Evolutionary conservation across 2,888 invertebrate species (phyloP).

Genomic region (Philereme vetulata): DNA sequence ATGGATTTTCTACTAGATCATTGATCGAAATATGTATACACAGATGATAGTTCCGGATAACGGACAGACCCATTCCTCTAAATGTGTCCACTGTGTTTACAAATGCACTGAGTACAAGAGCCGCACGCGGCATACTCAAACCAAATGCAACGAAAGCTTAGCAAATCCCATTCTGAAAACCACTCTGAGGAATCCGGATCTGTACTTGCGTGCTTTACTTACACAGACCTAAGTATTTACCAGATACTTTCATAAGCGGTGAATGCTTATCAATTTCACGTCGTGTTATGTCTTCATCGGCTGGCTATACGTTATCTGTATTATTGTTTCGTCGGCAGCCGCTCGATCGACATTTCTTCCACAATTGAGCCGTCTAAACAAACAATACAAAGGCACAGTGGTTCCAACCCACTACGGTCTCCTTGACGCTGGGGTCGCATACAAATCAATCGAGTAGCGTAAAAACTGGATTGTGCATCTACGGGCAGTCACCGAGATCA

Average conservation of each 20-base stretch:
- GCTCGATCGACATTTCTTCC: conserved; percentile 20
- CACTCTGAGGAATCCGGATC: neutral
- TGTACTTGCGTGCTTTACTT: neutral
- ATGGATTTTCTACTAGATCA: no score
- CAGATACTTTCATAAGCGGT: neutral
- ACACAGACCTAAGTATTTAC: neutral
- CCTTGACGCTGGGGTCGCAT: conserved; percentile 31
- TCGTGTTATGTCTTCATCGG: conserved; percentile 8
- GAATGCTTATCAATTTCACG: conserved; percentile 2
- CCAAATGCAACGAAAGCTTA: no score
- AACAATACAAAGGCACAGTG: conserved; percentile 22
- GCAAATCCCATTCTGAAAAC: no score
- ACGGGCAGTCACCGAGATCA: conserved; percentile 28
- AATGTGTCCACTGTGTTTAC: no score
- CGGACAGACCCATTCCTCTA: no score
- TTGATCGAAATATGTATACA: no score
- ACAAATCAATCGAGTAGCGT: conserved; percentile 31
- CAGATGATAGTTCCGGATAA: no score
- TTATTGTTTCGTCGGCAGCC: conserved; percentile 2
- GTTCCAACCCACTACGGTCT: conserved; percentile 9
- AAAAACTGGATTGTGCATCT: conserved; percentile 32
- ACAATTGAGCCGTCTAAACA: conserved; percentile 21
- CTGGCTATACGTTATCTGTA: conserved; percentile 6
- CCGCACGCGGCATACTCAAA: no score
- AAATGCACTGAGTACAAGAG: no score